Evolutionary conservation across 2,113 vertebrate species (phyloP), one percentile per base, ranked within the genome.

Genomic region (Pomatostomus ruficeps): DNA sequence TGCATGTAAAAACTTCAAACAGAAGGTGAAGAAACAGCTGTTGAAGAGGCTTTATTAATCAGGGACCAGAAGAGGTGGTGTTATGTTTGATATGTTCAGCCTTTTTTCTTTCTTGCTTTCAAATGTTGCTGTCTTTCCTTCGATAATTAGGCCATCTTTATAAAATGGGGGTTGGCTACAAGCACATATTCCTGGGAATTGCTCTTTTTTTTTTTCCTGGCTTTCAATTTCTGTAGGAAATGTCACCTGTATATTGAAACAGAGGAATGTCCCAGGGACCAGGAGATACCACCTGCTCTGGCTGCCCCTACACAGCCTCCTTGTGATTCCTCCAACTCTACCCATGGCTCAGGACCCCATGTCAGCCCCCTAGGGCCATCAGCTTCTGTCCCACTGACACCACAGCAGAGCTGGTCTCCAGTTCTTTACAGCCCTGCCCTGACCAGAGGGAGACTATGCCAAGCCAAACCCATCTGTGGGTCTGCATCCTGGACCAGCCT

Each of bases 401-500:
- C 3, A 0, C 2, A 33, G 36, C 12, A 79, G 16, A 43, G 0
- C 7, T 21, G 40, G 3, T 42, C 14, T 71, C 74, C 43, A 54
- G 25, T 5, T 65, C 24, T 28, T 13, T 14, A 15, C 16, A 66
- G n/a, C n/a, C 49, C 61, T 40, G 31, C 10, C 13, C 7, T 15
- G 21, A 12, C 7, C 48, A 79, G 35, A 54, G 28, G 0, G 29
- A 5, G 17, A 3, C 5, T 23, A 11, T 70, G 9, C 4, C 31
- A 46, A 57, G 17, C 3, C 43, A 80, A 72, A 9, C 11, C 9
- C 14, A 40, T 4, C 25, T n/a, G 25, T 57, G 25, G 10, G 3
- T 33, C 28, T 35, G 1, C 14, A n/a, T 40, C 48, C 26, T 36
- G 36, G 11, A 31, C 17, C 31, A 67, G 31, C 43, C 21, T 31